These are phyloP conservation scores for Reinhardtius hippoglossoides DNA, from an alignment of 2,113 vertebrate species.

Conservation along the genomic window DNA sequence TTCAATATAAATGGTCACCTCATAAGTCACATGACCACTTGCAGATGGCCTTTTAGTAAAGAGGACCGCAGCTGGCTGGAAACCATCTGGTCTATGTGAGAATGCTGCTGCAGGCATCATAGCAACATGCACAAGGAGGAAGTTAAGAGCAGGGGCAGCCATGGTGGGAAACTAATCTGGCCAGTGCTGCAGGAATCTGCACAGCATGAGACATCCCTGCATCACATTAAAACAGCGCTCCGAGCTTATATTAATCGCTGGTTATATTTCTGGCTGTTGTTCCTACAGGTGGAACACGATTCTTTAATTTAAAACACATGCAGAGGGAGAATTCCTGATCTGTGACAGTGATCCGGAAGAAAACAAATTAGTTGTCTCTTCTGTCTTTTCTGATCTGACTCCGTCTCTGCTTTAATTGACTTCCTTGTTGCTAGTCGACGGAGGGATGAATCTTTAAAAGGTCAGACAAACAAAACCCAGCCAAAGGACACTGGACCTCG, in stretches of 20 bases:
- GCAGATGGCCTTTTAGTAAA: constrained; percentile 24
- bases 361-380: constrained; percentile 13
- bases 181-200: constrained; percentile 43
- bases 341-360: background rate
- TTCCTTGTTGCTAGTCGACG: constrained; percentile 29
- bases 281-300: constrained; percentile 40
- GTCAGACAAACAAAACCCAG: constrained; percentile 58
- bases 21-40: constrained; percentile 35
- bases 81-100: constrained; percentile 60
- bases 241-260: constrained; percentile 46
- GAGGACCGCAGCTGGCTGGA: constrained; percentile 34
- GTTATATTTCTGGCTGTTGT: constrained; percentile 11
- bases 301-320: constrained; percentile 45
- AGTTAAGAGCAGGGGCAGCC: constrained; percentile 49
- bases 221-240: constrained; percentile 53
- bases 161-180: constrained; percentile 60
- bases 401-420: constrained; percentile 24
- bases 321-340: constrained; percentile 1
- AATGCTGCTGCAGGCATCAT: constrained; percentile 58
- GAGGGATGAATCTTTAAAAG: constrained; percentile 36
- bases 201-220: constrained; percentile 49
- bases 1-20: constrained; percentile 12
- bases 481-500: constrained; percentile 33
- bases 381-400: background rate
- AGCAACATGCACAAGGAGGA: constrained; percentile 63